Percentiles rank a stretch among this genome's conserved stretches.
Conservation (phyloP, 2,113 vertebrate species). For the Nyctereutes procyonoides region DNA sequence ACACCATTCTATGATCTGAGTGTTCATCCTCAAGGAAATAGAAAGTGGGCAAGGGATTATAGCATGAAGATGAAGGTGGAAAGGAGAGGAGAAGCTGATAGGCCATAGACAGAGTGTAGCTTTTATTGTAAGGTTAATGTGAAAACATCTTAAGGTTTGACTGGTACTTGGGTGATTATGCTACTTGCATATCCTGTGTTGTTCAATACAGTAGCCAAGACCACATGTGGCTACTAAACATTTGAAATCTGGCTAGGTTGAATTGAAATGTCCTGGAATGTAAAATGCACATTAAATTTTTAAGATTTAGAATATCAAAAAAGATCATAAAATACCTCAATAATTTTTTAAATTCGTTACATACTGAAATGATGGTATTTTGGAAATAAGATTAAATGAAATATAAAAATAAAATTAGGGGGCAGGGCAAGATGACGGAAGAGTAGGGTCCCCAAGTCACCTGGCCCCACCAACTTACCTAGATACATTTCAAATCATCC, state of each 20-base stretch:
- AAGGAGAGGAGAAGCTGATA: background rate
- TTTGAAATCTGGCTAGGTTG: background rate
- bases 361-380: background rate
- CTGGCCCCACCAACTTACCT: too few relatives aligned
- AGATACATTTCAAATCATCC: too few relatives aligned
- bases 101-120: background rate
- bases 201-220: background rate
- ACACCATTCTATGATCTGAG: background rate
- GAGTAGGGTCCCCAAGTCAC: too few relatives aligned
- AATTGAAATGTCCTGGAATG: background rate
- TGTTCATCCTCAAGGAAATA: background rate
- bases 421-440: too few relatives aligned
- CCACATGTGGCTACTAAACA: background rate
- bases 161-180: background rate
- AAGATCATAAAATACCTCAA: background rate
- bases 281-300: background rate
- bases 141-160: background rate
- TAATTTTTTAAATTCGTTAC: conserved; percentile 3
- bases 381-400: background rate
- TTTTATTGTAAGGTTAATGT: background rate
- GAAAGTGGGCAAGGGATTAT: background rate
- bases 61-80: background rate
- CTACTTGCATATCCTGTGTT: background rate
- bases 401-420: conserved; percentile 29
- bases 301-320: background rate